Conservation (phyloP, 2,113 vertebrate genomes). For the crab-eating macaque (Macaca fascicularis) region DNA sequence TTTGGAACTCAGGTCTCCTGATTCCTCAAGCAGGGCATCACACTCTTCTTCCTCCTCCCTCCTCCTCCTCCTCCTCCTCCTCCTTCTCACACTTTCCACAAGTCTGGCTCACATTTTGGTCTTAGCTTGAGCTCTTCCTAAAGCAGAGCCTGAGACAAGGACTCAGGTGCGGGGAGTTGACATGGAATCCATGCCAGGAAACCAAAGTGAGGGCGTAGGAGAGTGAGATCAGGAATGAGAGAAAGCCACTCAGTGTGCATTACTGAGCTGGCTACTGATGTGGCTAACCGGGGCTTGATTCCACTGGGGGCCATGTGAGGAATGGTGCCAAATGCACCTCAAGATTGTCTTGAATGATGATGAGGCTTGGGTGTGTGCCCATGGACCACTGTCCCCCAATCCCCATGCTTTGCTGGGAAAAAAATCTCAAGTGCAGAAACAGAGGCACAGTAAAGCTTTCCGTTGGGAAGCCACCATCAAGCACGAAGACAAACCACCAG, state of each 20-base stretch:
- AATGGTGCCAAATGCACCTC: not conserved
- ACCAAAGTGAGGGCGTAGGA: not conserved
- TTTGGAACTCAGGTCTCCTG: not conserved
- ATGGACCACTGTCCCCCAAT: accelerated
- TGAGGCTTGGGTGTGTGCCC: not conserved
- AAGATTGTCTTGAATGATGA: too few species aligned
- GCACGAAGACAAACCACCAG: too few species aligned
- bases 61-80: too few species aligned
- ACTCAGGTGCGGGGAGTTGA: not conserved
- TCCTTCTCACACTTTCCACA: accelerated
- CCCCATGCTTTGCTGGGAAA: not conserved
- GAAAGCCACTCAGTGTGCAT: accelerated
- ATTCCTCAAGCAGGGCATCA: not conserved
- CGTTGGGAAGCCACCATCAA: not conserved
- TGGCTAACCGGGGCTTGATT: not conserved
- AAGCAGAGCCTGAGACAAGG: not conserved
- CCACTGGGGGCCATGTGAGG: not conserved
- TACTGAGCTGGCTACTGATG: accelerated
- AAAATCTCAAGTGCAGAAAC: not conserved
- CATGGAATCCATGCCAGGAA: not conserved
- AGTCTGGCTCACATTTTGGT: not conserved
- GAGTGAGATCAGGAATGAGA: not conserved
- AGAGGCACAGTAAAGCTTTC: not conserved
- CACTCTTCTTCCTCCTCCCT: too few species aligned
- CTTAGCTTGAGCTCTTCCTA: not conserved